A percentile compares a stretch with the other conserved stretches of the same genome.
Conservation (phyloP, 2,797 vertebrate species). For the Propithecus deckenii region DNA sequence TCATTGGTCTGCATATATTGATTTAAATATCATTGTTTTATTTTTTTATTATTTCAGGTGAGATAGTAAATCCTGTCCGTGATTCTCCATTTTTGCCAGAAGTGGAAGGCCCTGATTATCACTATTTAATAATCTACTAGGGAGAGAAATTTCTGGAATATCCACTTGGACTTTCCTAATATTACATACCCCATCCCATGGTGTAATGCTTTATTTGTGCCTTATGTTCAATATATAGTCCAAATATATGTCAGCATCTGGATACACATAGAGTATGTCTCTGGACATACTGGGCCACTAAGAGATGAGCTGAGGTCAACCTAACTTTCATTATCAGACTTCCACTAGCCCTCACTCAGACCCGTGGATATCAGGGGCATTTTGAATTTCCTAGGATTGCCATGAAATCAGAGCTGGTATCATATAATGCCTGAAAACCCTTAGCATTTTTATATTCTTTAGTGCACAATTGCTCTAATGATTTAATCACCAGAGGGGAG, state of each 20-base stretch:
- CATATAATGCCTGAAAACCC: background rate
- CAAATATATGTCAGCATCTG: background rate
- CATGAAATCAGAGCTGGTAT: background rate
- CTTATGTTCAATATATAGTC: background rate
- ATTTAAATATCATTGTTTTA: background rate
- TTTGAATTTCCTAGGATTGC: background rate
- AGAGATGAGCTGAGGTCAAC: background rate
- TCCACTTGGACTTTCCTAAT: background rate
- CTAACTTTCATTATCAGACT: background rate
- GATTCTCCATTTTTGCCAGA: background rate
- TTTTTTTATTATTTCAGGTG: background rate
- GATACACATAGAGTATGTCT: background rate
- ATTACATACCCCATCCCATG: background rate
- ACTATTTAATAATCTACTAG: background rate
- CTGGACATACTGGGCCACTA: background rate
- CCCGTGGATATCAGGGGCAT: background rate
- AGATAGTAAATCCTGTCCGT: background rate
- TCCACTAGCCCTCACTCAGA: background rate
- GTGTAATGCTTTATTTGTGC: background rate
- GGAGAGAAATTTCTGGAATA: background rate
- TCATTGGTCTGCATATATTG: background rate
- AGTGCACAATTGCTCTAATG: background rate
- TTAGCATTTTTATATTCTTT: background rate
- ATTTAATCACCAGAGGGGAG: background rate
- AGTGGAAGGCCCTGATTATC: background rate